These are phyloP conservation scores for Lagria hirta DNA, from an alignment of 2,888 invertebrate genomes.

Conservation along the genomic window DNA sequence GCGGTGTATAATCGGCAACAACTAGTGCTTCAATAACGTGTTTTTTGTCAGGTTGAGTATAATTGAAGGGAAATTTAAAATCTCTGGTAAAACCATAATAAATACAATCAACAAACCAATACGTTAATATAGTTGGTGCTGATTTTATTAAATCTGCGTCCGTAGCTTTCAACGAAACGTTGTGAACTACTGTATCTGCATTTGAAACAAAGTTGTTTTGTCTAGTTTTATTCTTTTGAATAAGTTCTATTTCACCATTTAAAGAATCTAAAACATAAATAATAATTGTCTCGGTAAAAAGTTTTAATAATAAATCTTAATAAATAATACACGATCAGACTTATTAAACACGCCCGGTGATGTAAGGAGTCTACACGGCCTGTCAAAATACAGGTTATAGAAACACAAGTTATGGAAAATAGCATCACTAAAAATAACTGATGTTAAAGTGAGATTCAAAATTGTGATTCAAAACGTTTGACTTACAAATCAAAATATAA, in stretches of 20 bases:
- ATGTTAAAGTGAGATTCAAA: too few species aligned
- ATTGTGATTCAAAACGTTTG: too few species aligned
- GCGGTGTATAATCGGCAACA: constrained; percentile 67
- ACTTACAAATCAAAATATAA: too few species aligned
- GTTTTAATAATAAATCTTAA: too few species aligned
- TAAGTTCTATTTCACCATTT: constrained; percentile 67
- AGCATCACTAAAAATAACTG: too few species aligned
- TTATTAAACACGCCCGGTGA: too few species aligned
- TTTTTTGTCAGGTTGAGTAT: constrained; percentile 60
- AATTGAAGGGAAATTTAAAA: constrained; percentile 64
- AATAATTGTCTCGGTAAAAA: constrained; percentile 36
- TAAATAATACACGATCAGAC: too few species aligned
- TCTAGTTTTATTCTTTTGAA: constrained; percentile 63
- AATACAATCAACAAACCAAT: constrained; percentile 80
- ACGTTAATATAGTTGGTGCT: constrained; percentile 63
- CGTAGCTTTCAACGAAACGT: constrained; percentile 60
- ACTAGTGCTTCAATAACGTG: constrained; percentile 71
- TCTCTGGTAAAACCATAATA: constrained; percentile 67
- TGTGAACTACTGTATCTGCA: constrained; percentile 60
- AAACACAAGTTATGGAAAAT: too few species aligned
- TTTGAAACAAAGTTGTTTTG: constrained; percentile 66
- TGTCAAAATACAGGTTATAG: too few species aligned
- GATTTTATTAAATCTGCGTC: constrained; percentile 64
- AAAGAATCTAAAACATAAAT: constrained; percentile 60
- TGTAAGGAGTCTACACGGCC: too few species aligned